phyloP scores from a whole-genome alignment of 2,113 vertebrate genomes.

The Siniperca chuatsi region DNA sequence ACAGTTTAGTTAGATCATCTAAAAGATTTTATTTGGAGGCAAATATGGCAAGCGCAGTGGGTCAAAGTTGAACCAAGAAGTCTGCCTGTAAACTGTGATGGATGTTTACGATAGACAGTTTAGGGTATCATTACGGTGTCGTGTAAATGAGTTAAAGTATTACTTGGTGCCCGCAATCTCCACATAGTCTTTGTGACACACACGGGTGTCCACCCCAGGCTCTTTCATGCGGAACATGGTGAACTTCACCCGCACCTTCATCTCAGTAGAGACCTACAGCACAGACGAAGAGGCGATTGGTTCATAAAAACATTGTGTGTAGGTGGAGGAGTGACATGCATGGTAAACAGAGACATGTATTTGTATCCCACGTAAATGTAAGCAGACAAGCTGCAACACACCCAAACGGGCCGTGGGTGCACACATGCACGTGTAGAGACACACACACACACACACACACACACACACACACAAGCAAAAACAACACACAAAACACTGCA shows the following conservation, averaged over 20 bases:
- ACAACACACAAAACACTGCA: constrained; percentile 60
- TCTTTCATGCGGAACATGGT: constrained; percentile 85
- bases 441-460: constrained; percentile 24
- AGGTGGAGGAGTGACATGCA: no score
- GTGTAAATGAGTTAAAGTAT: constrained; percentile 30
- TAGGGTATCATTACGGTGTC: neutral
- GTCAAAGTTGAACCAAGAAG: neutral
- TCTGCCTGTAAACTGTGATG: neutral
- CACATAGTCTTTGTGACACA: constrained; percentile 86
- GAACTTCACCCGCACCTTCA: constrained; percentile 80
- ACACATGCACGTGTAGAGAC: neutral
- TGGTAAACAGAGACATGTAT: neutral
- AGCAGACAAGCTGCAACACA: constrained; percentile 9
- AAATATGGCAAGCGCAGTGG: neutral
- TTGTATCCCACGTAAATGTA: constrained; percentile 28
- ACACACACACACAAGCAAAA: constrained; percentile 23
- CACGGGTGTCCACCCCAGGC: constrained; percentile 72
- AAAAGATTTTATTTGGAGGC: neutral
- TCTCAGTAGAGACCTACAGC: constrained; percentile 73
- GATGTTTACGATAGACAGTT: neutral
- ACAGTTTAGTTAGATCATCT: neutral
- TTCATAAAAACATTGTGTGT: constrained; percentile 9
- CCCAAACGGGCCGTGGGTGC: neutral
- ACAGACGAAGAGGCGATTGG: constrained; percentile 39
- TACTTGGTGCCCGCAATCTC: constrained; percentile 79